Base-by-base conservation (phyloP, 2,888 invertebrate genomes). In the Leptinotarsa haldemani region DNA sequence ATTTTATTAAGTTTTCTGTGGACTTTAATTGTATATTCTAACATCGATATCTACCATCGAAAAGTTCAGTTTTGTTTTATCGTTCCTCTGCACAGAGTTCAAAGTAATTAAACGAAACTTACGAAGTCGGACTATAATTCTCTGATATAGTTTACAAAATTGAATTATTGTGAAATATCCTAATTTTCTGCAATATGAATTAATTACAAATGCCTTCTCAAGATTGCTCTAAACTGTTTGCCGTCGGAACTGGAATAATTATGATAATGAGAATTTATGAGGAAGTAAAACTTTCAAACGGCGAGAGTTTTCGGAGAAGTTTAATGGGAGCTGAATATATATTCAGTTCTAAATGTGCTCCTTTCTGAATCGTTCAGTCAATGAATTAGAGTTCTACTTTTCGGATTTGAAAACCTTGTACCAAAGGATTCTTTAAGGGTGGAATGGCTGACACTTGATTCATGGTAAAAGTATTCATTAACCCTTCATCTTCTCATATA, bases 241-340 rank as follows among this genome's bases (percentile, higher is more conserved):
- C 50, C 50, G 50, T 56, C 3, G 20, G 56, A 56, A 56, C 56
- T 22, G 25, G 22, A 56, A 56, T 56, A 22, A 56, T 56, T 56
- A 20, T 56, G 56, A 56, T 22, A 56, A 56, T 56, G 56, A 56
- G 56, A 56, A 56, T 56, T 56, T 56, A 56, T 56, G 56, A 15
- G 56, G 3, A 56, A 56, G 56, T 56, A 12, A 56, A 56, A 56
- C 56, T 22, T 56, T 13, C 22, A 20, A 56, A 56, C 22, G 56
- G 56, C 20, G 22, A 22, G 56, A 13, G 20, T 56, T 56, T 13
- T 12, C 22, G 56, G 15, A 22, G 22, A 56, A 20, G 5, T 12
- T 56, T 4, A 56, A 56, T 56, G 20, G 22, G 20, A 56, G 22
- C 22, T 18, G 18, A 20, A 20, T 56, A 20, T 56, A 18, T 56